A percentile compares a stretch with the other conserved stretches of the same genome.
phyloP scores from a whole-genome alignment of 1,140 invertebrate species.

The Eriosoma lanigerum region DNA sequence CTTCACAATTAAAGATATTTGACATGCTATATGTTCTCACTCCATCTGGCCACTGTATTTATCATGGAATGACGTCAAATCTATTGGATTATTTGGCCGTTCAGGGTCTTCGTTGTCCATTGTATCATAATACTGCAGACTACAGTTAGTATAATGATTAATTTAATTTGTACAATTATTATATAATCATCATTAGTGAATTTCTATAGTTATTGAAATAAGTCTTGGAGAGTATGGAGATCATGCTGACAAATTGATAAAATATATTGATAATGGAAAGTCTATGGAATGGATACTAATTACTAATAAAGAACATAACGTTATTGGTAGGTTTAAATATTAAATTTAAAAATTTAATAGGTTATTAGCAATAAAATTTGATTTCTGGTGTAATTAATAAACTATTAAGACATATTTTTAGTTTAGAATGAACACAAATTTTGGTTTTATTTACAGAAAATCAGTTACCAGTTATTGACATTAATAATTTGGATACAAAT shows the following conservation, averaged over 20 bases:
- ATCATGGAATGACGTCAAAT: slow-evolving; percentile 73
- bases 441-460: not conserved
- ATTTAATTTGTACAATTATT: not conserved
- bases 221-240: slow-evolving; percentile 65
- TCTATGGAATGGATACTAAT: slow-evolving; percentile 59
- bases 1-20: slow-evolving; percentile 93
- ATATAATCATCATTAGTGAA: not conserved
- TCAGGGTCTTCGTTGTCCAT: slow-evolving; percentile 79
- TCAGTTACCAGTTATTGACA: not conserved
- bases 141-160: slow-evolving; percentile 66
- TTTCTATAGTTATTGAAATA: slow-evolving; percentile 65
- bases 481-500: not conserved
- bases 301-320: not conserved
- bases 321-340: not conserved
- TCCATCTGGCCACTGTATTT: slow-evolving; percentile 79
- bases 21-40: slow-evolving; percentile 89
- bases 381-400: not conserved
- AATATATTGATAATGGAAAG: slow-evolving; percentile 65
- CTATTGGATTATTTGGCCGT: slow-evolving; percentile 80
- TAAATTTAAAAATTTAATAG: not conserved
- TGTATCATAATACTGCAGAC: slow-evolving; percentile 94
- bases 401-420: too few relatives aligned
- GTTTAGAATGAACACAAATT: too few relatives aligned
- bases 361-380: not conserved
- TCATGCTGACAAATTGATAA: slow-evolving; percentile 65